A percentile compares a stretch with the other conserved stretches of the same genome.
These are phyloP conservation scores for Pegoplata infirma DNA, from an alignment of 2,888 invertebrate species.

Conservation along the genomic window DNA sequence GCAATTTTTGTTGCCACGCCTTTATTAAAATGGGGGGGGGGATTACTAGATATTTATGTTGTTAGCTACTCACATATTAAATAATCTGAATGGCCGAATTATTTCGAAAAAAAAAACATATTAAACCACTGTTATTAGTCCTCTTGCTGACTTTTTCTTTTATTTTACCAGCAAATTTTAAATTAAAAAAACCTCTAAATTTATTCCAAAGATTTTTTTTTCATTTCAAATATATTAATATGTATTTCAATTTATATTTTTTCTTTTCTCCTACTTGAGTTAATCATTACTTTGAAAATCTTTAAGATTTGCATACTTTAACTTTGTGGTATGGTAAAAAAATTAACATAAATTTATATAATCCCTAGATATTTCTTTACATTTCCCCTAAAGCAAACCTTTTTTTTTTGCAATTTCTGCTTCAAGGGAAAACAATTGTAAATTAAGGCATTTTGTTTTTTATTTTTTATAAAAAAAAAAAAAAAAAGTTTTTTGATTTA, in stretches of 20 bases:
- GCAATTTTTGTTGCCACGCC: too few relatives aligned
- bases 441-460: not conserved
- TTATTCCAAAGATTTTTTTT: too few relatives aligned
- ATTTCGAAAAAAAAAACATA: too few relatives aligned
- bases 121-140: too few relatives aligned
- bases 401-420: not conserved
- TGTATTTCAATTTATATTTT: conserved; percentile 3
- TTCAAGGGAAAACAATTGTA: conserved; percentile 9
- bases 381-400: conserved; percentile 9
- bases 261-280: not conserved
- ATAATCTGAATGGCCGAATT: too few relatives aligned
- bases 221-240: not conserved
- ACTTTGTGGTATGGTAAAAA: not conserved
- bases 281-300: not conserved
- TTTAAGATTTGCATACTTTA: not conserved
- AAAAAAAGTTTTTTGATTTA: conserved; percentile 7
- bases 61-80: too few relatives aligned
- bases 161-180: too few relatives aligned
- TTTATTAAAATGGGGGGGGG: too few relatives aligned
- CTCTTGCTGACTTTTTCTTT: too few relatives aligned
- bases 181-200: too few relatives aligned
- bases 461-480: conserved; percentile 4
- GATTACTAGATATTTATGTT: too few relatives aligned
- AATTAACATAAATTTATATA: conserved; percentile 10
- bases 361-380: not conserved